Evolutionary conservation across 1,140 invertebrate genomes (phyloP).

Genomic region (Steinernema feltiae): DNA sequence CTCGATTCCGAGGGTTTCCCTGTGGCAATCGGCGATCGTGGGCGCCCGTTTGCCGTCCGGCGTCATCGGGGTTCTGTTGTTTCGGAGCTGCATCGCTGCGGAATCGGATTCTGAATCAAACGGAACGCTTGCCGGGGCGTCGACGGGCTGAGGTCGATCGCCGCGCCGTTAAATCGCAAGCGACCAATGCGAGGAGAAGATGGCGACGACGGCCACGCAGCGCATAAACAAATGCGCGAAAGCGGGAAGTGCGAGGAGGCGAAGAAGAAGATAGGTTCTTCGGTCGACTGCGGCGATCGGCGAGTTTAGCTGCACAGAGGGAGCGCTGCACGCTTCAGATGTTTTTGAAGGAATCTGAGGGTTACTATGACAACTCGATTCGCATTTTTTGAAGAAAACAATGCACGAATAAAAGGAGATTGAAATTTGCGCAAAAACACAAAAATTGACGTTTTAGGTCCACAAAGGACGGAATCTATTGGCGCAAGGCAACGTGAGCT

Average conservation of each 20-base stretch:
- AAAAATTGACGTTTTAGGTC: too few relatives aligned
- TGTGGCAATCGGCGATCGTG: background rate
- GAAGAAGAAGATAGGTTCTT: too few relatives aligned
- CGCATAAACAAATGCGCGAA: constrained; percentile 1
- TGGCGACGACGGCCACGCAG: background rate
- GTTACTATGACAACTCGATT: background rate
- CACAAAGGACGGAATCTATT: too few relatives aligned
- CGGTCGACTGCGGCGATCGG: too few relatives aligned
- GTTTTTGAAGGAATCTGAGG: background rate
- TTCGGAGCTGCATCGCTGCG: background rate
- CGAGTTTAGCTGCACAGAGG: too few relatives aligned
- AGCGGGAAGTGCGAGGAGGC: background rate
- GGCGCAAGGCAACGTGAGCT: too few relatives aligned
- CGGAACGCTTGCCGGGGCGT: background rate
- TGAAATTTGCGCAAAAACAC: too few relatives aligned
- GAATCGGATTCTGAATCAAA: background rate
- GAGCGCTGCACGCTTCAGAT: too few relatives aligned
- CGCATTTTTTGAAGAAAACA: background rate
- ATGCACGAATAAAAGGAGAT: background rate
- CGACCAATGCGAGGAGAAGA: background rate
- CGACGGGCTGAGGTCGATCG: background rate
- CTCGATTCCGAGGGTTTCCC: background rate
- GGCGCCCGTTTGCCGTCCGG: background rate
- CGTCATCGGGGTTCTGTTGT: background rate
- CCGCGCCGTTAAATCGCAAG: background rate